Evolutionary conservation across 2,888 invertebrate species (phyloP), one percentile per base, ranked within the genome.

Genomic region (Xestia ashworthii): DNA sequence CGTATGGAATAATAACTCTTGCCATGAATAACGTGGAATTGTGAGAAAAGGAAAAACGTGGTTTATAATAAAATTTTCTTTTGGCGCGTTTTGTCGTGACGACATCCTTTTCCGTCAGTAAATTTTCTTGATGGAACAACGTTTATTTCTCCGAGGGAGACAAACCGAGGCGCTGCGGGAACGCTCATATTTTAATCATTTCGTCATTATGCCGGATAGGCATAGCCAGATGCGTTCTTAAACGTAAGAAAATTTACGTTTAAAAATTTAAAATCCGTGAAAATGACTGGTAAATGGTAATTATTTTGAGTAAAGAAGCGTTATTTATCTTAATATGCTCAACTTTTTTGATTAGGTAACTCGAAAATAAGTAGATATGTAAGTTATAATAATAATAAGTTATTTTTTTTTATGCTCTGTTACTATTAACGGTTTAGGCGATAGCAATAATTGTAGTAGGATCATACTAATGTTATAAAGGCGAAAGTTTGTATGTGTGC

Each of bases 141-240:
- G 89, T 88, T 92, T 92, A 91, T 92, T 91, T 90, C 87, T 77
- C 79, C 78, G 82, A 88, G 86, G 90, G 89, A 90, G 89, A 90
- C 90, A 91, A 89, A 89, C 88, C 88, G 77, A 66, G 38, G 82
- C 87, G 86, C 65, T 87, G 69, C 83, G 89, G 90, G 92, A 89
- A 87, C 86, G 80, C 89, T 91, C 92, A 92, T 93, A 90, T 92
- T 93, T 92, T 92, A 93, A 93, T 93, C 92, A 91, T 93, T 90
- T 86, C 89, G 87, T 89, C 88, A 90, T 92, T 93, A 89, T 87
- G 86, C 84, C 83, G 80, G 81, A 86, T 89, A 79, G 58, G 76
- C 70, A 55, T 75, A 55, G 46, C 67, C 71, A 76, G 78, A 78
- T 68, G 85, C 55, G 60, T 75, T 74, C 53, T n/a, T 48, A 50